Evolutionary conservation across 2,113 vertebrate genomes (phyloP).

Genomic region (Mungos mungo): DNA sequence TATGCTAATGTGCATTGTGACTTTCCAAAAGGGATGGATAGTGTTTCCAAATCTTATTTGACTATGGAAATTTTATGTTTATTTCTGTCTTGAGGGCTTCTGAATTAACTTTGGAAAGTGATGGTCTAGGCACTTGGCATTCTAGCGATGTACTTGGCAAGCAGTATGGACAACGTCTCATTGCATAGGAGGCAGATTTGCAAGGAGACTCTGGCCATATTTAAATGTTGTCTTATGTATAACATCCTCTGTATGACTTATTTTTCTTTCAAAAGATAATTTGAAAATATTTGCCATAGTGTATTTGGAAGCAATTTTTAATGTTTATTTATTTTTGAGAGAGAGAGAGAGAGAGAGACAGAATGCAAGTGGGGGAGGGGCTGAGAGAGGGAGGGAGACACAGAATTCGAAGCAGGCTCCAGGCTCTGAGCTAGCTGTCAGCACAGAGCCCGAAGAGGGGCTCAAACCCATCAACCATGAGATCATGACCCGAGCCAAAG

Average conservation of each 20-base stretch:
- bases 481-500: too few relatives aligned
- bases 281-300: not conserved
- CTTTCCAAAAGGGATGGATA: not conserved
- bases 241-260: not conserved
- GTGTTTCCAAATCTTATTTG: not conserved
- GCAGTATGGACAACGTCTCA: not conserved
- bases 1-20: not conserved
- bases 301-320: not conserved
- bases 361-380: too few relatives aligned
- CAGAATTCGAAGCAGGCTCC: too few relatives aligned
- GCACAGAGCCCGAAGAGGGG: too few relatives aligned
- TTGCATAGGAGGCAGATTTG: not conserved
- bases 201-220: not conserved
- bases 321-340: too few relatives aligned
- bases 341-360: too few relatives aligned
- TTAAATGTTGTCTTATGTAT: not conserved
- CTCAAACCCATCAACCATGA: too few relatives aligned
- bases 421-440: too few relatives aligned
- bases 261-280: slow-evolving; percentile 4
- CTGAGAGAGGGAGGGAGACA: too few relatives aligned
- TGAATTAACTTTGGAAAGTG: not conserved
- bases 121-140: not conserved
- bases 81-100: not conserved
- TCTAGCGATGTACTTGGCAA: not conserved
- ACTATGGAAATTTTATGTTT: not conserved